phyloP scores from a whole-genome alignment of 2,888 invertebrate species.

The Trissolcus brochymenae region DNA sequence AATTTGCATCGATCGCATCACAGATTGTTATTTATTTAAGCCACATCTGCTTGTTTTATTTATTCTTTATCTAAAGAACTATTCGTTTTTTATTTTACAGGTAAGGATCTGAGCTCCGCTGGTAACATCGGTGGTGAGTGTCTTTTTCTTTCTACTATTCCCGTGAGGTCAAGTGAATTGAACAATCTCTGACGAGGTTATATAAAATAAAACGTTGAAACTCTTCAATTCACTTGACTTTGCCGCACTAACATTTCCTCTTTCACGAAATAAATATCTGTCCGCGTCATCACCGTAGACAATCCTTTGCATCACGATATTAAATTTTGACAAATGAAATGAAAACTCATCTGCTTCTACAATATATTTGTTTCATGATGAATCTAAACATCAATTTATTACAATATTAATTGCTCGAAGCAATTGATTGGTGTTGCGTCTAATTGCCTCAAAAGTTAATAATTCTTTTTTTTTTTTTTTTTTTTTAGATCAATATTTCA shows the following conservation, averaged over 20 bases:
- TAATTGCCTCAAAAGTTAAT: too few species aligned
- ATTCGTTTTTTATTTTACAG: conserved; percentile 66
- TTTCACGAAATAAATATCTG: background rate
- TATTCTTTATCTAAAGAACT: conserved; percentile 39
- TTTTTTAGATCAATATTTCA: too few species aligned
- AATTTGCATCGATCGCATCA: conserved; percentile 12
- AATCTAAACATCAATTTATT: too few species aligned
- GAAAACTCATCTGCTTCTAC: too few species aligned
- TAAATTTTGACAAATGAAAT: too few species aligned
- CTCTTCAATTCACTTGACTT: background rate
- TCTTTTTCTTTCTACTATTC: conserved; percentile 57
- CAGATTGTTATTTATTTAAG: too few species aligned
- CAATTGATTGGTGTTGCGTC: too few species aligned
- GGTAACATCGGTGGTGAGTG: conserved; percentile 75
- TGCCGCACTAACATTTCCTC: background rate
- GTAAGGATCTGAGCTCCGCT: conserved; percentile 76
- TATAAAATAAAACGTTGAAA: background rate
- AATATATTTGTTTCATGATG: too few species aligned
- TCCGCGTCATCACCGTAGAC: background rate
- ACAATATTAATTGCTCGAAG: too few species aligned
- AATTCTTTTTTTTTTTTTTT: too few species aligned
- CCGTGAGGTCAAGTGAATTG: conserved; percentile 5
- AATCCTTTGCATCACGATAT: background rate
- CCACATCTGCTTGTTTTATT: background rate
- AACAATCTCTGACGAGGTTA: background rate